Evolutionary conservation across 1,140 invertebrate species (phyloP).

Genomic region (Zaprionus kolodkinae): DNA sequence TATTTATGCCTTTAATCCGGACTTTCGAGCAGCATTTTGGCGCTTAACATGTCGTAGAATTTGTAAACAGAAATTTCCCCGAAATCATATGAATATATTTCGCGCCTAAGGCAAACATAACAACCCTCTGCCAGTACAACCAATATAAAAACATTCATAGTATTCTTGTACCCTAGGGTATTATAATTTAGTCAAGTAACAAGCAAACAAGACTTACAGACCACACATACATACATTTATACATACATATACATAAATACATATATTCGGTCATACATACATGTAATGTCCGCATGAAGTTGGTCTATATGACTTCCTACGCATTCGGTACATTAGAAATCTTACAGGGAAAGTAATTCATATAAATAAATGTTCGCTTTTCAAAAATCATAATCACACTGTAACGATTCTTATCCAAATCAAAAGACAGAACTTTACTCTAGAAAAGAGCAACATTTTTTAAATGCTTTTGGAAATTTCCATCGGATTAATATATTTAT

Average conservation of each 20-base stretch:
- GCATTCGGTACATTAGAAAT: no score
- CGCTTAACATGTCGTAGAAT: constrained; percentile 87
- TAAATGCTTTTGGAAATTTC: neutral
- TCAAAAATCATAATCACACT: neutral
- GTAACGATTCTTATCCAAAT: neutral
- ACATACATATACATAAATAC: neutral
- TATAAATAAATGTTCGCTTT: no score
- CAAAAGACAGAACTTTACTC: neutral
- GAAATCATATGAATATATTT: constrained; percentile 76
- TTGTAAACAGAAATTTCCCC: constrained; percentile 73
- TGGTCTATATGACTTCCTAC: constrained; percentile 5
- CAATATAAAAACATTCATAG: constrained; percentile 17
- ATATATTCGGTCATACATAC: constrained; percentile 12
- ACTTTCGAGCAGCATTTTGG: constrained; percentile 94
- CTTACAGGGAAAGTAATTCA: neutral
- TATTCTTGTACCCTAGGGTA: constrained; percentile 3
- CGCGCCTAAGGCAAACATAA: constrained; percentile 56
- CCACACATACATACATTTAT: constrained; percentile 14
- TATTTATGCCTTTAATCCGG: constrained; percentile 94
- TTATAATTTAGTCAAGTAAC: constrained; percentile 2
- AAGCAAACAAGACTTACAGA: constrained; percentile 49
- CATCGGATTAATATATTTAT: neutral
- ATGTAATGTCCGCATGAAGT: neutral
- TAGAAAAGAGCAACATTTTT: neutral
- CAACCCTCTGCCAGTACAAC: neutral